Base-by-base conservation (phyloP, 2,888 invertebrate species). In the Carabus problematicus region DNA sequence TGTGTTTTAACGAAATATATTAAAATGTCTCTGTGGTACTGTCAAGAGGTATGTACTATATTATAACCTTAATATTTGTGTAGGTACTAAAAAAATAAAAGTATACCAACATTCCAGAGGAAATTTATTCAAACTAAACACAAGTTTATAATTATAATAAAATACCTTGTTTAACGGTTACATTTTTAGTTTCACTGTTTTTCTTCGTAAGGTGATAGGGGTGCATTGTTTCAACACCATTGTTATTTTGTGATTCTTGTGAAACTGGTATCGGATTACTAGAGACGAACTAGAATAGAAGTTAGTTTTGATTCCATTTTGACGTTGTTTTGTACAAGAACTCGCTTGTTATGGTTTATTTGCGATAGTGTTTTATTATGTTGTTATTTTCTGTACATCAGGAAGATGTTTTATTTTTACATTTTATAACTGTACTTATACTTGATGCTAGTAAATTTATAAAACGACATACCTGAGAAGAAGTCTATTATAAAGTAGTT, bases 171-270 rank as follows among this genome's bases (percentile, higher is more conserved):
- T 29, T 29, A 29, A 29, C 29, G 29, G 6, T 2, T 29, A 29
- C 6, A 29, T 29, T 29, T 29, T 29, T 29, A 62, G 56, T 12
- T 39, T 12, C 45, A 9, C 62, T 69, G 69, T 16, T 14, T 11
- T 16, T 45, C n/a, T n/a, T 55, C 62, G 62, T 55, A 39, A 55
- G 55, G 55, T 69, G 62, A 69, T 69, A 69, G 69, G 69, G 69
- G 69, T 61, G 39, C 47, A 69, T 69, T 69, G 69, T 69, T 62
- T 69, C 45, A 69, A 69, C 16, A 18, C 62, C 47, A 56, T 69
- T 69, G 69, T 69, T 61, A 56, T 52, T 52, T 52, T 52, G 52
- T 49, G 49, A 49, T 49, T 49, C 49, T 49, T 49, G 2, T 19
- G 19, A 52, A 14, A 39, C 4, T 40, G 9, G 67, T 52, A 52